Base-by-base conservation (phyloP, 2,797 vertebrate species). In the Clarias fuscus region DNA sequence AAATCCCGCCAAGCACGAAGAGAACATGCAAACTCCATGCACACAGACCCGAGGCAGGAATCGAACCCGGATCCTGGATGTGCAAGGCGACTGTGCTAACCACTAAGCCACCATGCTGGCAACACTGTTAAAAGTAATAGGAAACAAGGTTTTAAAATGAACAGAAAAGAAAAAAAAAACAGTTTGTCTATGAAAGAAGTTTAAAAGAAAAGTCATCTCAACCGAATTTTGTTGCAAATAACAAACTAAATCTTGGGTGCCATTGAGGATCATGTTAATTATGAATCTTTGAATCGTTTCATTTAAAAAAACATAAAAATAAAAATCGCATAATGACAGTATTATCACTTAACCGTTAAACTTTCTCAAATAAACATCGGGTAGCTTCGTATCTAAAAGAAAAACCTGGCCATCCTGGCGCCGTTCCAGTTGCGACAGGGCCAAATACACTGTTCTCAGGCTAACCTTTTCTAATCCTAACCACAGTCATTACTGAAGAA, bases 401-500 rank as follows among this genome's bases (percentile, higher is more conserved):
- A 79, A 79, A 79, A 37, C 20, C 70, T 22, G 71, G 30, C 70
- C 70, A 33, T 67, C 48, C 15, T 86, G 85, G 79, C 43, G 10
- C 75, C 24, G 22, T 40, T 73, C 64, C 62, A 82, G 83, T 73
- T 76, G 77, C 48, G 62, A 40, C 62, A 14, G 64, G 73, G 81
- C 75, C 68, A 59, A 76, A 8, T 61, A 82, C 68, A 59, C 83
- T 76, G 68, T 73, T 64, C 82, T 83, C 37, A 33, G 33, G 84
- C 65, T 59, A 30, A 65, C 84, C 24, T 86, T 78, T 68, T 85
- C 70, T 89, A 83, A 90, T 87, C 85, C 83, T 30, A 64, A 73
- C 82, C 62, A 85, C 84, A 87, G 68, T 88, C 70, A 87, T 89
- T 87, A 88, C 77, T 53, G 83, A 65, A 27, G 4, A 80, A 89